phyloP scores from a whole-genome alignment of 1,140 invertebrate species.

The Monochamus saltuarius region DNA sequence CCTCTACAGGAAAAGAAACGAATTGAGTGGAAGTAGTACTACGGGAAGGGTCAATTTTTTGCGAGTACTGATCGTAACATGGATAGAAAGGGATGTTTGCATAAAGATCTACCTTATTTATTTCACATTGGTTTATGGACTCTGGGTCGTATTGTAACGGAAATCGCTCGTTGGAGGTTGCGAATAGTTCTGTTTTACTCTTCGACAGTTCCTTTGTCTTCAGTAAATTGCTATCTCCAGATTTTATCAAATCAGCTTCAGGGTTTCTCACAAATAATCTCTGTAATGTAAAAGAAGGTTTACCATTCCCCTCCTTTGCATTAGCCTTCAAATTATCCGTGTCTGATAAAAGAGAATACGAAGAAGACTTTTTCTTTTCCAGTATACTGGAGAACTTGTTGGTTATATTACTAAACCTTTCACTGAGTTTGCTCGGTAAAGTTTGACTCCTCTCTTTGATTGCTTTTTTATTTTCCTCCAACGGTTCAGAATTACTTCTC shows the following conservation, averaged over 20 bases:
- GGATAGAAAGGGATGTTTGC: constrained; percentile 47
- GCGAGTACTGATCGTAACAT: constrained; percentile 31
- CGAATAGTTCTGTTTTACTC: constrained; percentile 42
- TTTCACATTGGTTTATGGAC: constrained; percentile 1
- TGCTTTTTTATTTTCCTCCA: background rate
- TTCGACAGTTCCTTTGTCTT: constrained; percentile 26
- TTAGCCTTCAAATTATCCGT: background rate
- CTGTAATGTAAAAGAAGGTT: constrained; percentile 45
- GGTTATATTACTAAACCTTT: constrained; percentile 30
- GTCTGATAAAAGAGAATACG: constrained; percentile 18
- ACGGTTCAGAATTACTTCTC: constrained; percentile 10
- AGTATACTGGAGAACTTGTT: constrained; percentile 34
- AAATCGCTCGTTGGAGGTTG: constrained; percentile 41
- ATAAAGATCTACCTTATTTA: constrained; percentile 37
- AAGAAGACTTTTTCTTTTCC: constrained; percentile 32
- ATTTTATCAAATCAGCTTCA: constrained; percentile 20
- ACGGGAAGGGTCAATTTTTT: constrained; percentile 10
- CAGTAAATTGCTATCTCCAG: background rate
- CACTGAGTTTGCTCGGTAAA: constrained; percentile 29
- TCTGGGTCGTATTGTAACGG: constrained; percentile 37
- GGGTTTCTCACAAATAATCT: constrained; percentile 43
- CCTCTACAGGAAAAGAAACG: constrained; percentile 24
- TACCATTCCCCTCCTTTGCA: constrained; percentile 18
- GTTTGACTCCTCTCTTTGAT: constrained; percentile 30
- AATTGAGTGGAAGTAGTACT: constrained; percentile 22